These are phyloP conservation scores for Oryzias curvinotus DNA, from an alignment of 2,113 vertebrate species.

Conservation along the genomic window DNA sequence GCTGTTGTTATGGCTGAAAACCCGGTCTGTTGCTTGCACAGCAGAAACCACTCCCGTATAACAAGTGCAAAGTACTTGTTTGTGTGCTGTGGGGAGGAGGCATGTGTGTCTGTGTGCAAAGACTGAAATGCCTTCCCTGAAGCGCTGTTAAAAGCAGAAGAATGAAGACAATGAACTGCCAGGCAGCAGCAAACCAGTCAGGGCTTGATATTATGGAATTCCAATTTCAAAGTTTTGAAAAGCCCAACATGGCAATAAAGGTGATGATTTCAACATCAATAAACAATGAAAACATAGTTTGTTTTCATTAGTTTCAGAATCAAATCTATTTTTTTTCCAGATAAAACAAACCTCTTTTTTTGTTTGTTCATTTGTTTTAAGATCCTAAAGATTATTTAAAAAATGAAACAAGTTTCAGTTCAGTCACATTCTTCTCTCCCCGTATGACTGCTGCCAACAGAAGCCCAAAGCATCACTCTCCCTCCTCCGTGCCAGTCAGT, in stretches of 20 bases:
- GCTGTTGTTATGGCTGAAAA: slow-evolving; percentile 44
- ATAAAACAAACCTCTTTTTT: neutral
- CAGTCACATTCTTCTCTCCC: neutral
- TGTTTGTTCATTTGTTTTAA: neutral
- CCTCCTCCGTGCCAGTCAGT: neutral
- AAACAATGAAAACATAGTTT: too few species aligned
- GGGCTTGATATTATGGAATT: slow-evolving; percentile 36
- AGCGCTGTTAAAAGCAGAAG: slow-evolving; percentile 62
- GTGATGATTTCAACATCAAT: too few species aligned
- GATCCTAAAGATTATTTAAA: neutral
- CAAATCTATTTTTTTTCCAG: too few species aligned
- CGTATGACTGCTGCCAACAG: neutral
- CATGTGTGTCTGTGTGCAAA: slow-evolving; percentile 34
- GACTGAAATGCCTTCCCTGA: slow-evolving; percentile 55
- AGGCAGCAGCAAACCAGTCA: slow-evolving; percentile 52
- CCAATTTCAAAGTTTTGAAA: neutral
- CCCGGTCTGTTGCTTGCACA: slow-evolving; percentile 49
- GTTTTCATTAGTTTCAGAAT: neutral
- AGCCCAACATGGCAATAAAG: neutral
- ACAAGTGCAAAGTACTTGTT: slow-evolving; percentile 54
- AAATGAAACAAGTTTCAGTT: neutral
- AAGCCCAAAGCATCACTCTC: neutral
- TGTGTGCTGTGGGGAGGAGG: slow-evolving; percentile 11
- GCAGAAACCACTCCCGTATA: slow-evolving; percentile 63
- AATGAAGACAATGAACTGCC: slow-evolving; percentile 43